Conservation (phyloP, 2,797 vertebrate genomes). For the Oreochromis grahami region DNA sequence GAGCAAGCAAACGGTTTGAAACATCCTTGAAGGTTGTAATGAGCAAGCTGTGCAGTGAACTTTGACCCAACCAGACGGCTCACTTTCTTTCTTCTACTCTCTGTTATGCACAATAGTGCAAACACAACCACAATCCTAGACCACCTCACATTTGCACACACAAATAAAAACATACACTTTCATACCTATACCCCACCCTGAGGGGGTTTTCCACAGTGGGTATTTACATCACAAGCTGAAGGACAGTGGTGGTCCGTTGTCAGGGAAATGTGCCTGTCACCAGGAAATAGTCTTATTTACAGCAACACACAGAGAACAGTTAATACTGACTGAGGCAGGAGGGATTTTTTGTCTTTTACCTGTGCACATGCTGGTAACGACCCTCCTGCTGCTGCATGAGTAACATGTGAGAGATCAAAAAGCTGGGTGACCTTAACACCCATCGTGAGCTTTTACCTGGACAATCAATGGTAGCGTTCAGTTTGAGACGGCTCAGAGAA, state of each 20-base stretch:
- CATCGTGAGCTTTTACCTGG: background rate
- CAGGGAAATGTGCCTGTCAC: constrained; percentile 47
- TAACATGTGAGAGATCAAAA: background rate
- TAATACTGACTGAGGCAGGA: background rate
- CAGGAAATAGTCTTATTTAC: constrained; percentile 34
- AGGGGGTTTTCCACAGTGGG: constrained; percentile 35
- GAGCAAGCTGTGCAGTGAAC: constrained; percentile 16
- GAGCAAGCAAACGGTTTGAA: constrained; percentile 15
- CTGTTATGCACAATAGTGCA: constrained; percentile 22
- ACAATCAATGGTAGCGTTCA: background rate
- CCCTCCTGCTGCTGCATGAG: background rate
- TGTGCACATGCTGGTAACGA: background rate
- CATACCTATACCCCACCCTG: constrained; percentile 21
- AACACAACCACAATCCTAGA: background rate
- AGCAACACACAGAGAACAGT: constrained; percentile 15
- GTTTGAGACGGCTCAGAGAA: background rate
- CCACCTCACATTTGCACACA: background rate
- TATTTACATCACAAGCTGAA: constrained; percentile 67
- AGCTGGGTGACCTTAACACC: background rate
- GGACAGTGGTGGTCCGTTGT: constrained; percentile 43
- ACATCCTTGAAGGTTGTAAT: background rate
- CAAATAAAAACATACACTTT: background rate
- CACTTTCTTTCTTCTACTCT: constrained; percentile 3
- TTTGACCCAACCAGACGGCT: constrained; percentile 27
- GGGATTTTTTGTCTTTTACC: background rate